Conservation (phyloP, 2,113 vertebrate species). For the Sapajus apella region DNA sequence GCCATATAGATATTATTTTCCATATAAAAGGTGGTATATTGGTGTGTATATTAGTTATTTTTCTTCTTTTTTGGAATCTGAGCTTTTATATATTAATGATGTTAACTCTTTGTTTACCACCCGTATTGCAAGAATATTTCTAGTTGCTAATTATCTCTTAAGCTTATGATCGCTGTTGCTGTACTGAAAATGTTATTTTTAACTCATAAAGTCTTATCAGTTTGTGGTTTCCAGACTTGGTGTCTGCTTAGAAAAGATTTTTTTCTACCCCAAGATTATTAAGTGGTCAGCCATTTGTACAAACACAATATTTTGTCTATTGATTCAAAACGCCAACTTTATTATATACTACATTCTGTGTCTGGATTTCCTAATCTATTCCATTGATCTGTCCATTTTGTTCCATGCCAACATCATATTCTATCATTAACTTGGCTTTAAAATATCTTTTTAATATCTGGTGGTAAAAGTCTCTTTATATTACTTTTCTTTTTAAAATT, state of each 20-base stretch:
- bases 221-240: neutral
- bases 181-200: slow-evolving; percentile 14
- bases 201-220: neutral
- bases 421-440: slow-evolving; percentile 37
- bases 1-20: neutral
- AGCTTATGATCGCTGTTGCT: neutral
- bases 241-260: neutral
- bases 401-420: neutral
- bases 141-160: neutral
- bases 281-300: neutral
- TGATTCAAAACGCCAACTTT: neutral
- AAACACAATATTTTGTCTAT: neutral
- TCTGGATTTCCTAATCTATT: neutral
- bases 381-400: neutral
- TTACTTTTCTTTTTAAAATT: slow-evolving; percentile 7
- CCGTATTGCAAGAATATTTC: neutral
- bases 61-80: neutral
- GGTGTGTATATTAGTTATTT: neutral
- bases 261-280: neutral
- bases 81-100: neutral
- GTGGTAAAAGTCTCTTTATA: neutral
- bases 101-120: neutral
- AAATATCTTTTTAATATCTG: slow-evolving; percentile 41
- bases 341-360: neutral
- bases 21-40: neutral